Evolutionary conservation across 2,888 invertebrate genomes (phyloP).

Genomic region (Amblyjoppa proteus): DNA sequence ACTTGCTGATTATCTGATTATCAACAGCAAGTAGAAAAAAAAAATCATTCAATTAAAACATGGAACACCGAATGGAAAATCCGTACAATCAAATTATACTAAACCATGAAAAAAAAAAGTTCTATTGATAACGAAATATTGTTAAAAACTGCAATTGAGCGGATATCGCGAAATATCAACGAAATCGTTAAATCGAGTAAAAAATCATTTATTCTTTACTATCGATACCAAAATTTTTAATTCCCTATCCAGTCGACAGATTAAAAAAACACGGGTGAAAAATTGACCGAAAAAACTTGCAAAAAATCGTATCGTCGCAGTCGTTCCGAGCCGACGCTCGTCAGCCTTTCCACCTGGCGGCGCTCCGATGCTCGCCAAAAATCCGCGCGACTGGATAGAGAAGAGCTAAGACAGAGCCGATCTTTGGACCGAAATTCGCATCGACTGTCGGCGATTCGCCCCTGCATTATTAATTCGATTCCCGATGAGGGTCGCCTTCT

Average conservation of each 20-base stretch:
- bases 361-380: neutral
- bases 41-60: neutral
- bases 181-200: no score
- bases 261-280: neutral
- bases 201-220: no score
- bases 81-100: neutral
- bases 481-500: slow-evolving; percentile 55
- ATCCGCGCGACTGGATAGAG: neutral
- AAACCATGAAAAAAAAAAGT: neutral
- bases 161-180: no score
- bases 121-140: neutral
- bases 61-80: neutral
- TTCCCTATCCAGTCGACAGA: no score
- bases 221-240: no score
- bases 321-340: slow-evolving; percentile 55
- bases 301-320: neutral
- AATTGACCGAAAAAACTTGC: neutral
- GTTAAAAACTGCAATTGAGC: no score
- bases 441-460: slow-evolving; percentile 17
- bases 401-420: neutral
- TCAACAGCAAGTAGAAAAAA: neutral
- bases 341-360: neutral
- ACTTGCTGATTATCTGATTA: neutral
- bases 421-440: slow-evolving; percentile 1
- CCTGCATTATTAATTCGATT: slow-evolving; percentile 65